A percentile compares a stretch with the other conserved stretches of the same genome.
phyloP scores from a whole-genome alignment of 2,113 vertebrate genomes.

The Misgurnus anguillicaudatus region DNA sequence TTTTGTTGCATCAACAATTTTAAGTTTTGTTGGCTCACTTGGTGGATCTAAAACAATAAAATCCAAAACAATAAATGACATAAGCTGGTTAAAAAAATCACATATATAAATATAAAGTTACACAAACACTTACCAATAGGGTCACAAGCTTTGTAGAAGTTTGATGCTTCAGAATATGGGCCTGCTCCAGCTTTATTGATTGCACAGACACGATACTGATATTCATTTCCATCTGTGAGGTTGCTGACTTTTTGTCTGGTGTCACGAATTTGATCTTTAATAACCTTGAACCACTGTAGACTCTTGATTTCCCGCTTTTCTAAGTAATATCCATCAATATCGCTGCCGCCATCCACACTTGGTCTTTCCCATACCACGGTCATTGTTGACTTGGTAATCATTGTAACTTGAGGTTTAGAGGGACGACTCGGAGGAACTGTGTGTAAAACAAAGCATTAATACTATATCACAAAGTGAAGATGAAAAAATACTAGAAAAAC shows the following conservation, averaged over 20 bases:
- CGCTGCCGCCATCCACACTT: constrained; percentile 88
- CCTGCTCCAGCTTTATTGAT: constrained; percentile 94
- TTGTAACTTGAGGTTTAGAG: constrained; percentile 85
- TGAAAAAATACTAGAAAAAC: not conserved
- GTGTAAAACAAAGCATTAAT: constrained; percentile 1
- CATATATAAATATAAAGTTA: not conserved
- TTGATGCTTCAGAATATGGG: constrained; percentile 89
- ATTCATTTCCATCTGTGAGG: constrained; percentile 87
- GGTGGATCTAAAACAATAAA: constrained; percentile 84
- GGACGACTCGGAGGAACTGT: constrained; percentile 92
- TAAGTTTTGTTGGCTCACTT: constrained; percentile 90
- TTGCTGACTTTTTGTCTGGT: constrained; percentile 92
- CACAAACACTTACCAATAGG: constrained; percentile 82
- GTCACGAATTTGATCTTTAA: constrained; percentile 93
- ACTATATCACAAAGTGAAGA: constrained; percentile 1
- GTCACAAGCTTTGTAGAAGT: constrained; percentile 91
- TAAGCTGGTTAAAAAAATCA: not conserved
- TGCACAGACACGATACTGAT: constrained; percentile 92
- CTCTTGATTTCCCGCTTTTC: constrained; percentile 97
- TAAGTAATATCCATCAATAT: constrained; percentile 93
- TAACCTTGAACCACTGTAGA: constrained; percentile 95
- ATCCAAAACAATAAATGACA: not conserved
- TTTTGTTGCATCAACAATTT: constrained; percentile 92
- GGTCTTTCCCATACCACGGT: constrained; percentile 94
- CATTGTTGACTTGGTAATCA: constrained; percentile 94